Percentiles rank a stretch among this genome's conserved stretches.
phyloP scores from a whole-genome alignment of 2,797 vertebrate species.

The Danio kyathit region DNA sequence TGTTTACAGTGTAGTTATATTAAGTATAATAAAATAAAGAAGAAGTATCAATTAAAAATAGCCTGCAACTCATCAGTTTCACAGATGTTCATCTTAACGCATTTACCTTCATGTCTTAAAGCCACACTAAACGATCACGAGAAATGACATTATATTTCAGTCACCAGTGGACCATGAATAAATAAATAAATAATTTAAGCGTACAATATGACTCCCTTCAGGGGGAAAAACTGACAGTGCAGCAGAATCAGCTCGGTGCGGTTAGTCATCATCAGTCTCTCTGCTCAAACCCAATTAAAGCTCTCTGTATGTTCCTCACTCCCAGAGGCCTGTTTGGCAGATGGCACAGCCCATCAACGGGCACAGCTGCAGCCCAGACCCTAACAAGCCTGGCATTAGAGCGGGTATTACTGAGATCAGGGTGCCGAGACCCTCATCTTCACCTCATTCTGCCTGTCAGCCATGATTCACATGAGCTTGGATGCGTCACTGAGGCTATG shows the following conservation, averaged over 20 bases:
- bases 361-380: slow-evolving; percentile 57
- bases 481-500: not conserved
- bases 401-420: slow-evolving; percentile 37
- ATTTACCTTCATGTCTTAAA: not conserved
- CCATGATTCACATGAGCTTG: not conserved
- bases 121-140: not conserved
- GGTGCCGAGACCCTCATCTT: slow-evolving; percentile 45
- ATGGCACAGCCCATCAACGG: slow-evolving; percentile 56
- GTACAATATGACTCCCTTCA: not conserved
- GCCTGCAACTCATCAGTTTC: no score
- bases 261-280: slow-evolving; percentile 11
- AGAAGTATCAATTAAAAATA: not conserved
- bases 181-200: not conserved
- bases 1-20: not conserved
- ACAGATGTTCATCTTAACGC: no score
- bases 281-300: slow-evolving; percentile 62
- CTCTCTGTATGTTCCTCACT: slow-evolving; percentile 60
- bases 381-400: slow-evolving; percentile 52
- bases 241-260: not conserved
- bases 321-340: slow-evolving; percentile 61
- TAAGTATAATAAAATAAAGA: not conserved
- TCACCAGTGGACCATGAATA: not conserved
- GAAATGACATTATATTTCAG: not conserved
- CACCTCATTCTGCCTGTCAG: slow-evolving; percentile 19
- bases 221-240: not conserved